Evolutionary conservation across 2,113 vertebrate genomes (phyloP).

Genomic region (Anhinga anhinga): DNA sequence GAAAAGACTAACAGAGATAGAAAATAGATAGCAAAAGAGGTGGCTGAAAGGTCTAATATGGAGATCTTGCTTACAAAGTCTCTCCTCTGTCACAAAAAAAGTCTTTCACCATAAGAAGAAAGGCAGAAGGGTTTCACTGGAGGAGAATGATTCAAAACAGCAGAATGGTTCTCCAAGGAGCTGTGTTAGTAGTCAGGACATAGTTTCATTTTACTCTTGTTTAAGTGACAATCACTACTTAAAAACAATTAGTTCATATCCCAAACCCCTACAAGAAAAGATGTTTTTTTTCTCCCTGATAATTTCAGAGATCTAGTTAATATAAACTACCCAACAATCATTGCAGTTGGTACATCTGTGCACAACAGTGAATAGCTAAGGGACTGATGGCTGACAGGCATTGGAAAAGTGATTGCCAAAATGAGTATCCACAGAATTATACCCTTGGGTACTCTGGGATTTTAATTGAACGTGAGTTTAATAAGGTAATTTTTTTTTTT

Average conservation of each 20-base stretch:
- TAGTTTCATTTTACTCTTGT: not conserved
- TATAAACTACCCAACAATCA: not conserved
- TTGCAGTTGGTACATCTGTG: not conserved
- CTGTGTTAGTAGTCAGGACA: not conserved
- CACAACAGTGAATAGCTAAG: not conserved
- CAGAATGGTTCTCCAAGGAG: not conserved
- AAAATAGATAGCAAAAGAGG: not conserved
- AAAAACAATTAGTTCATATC: not conserved
- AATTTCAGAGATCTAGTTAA: not conserved
- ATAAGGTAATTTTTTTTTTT: not conserved
- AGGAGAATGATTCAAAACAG: not conserved
- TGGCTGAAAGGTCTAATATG: not conserved
- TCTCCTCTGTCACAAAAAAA: not conserved
- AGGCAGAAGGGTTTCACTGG: not conserved
- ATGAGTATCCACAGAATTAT: not conserved
- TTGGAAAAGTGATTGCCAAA: not conserved
- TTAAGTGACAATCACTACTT: not conserved
- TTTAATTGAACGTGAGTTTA: not conserved
- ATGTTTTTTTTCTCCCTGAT: fast-evolving
- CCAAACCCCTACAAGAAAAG: fast-evolving
- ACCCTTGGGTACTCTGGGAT: not conserved
- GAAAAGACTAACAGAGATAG: not conserved
- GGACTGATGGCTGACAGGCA: not conserved
- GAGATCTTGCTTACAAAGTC: not conserved
- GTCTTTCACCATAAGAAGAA: not conserved